These are phyloP conservation scores for Nemoura dubitans DNA, from an alignment of 2,888 invertebrate species.

Conservation along the genomic window DNA sequence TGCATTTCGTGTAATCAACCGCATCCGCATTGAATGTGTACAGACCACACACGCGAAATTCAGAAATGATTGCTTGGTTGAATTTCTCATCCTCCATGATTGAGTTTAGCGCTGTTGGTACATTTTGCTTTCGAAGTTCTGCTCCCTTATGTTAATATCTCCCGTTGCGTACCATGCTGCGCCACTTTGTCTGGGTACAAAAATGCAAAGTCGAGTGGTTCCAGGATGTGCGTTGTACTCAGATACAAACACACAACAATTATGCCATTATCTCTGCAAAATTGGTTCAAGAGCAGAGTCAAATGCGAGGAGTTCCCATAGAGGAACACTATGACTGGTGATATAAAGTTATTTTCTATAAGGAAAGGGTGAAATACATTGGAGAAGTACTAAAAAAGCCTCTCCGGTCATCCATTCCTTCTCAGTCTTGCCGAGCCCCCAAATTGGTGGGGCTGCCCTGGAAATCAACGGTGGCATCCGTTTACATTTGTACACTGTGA, in stretches of 20 bases:
- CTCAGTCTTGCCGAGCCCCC: slow-evolving; percentile 54
- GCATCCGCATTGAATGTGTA: slow-evolving; percentile 49
- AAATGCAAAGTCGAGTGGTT: slow-evolving; percentile 52
- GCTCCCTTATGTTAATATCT: slow-evolving; percentile 45
- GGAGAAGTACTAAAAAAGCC: slow-evolving; percentile 53
- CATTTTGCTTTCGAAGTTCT: slow-evolving; percentile 50
- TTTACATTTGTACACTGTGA: slow-evolving; percentile 51
- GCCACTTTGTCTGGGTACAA: slow-evolving; percentile 52
- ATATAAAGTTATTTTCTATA: slow-evolving; percentile 49
- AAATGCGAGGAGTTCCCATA: slow-evolving; percentile 54
- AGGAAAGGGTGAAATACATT: slow-evolving; percentile 53
- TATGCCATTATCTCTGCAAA: slow-evolving; percentile 53
- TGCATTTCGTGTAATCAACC: slow-evolving; percentile 50
- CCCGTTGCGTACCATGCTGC: slow-evolving; percentile 48
- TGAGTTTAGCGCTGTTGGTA: slow-evolving; percentile 48
- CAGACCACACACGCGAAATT: slow-evolving; percentile 48
- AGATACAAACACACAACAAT: slow-evolving; percentile 52
- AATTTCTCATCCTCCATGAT: slow-evolving; percentile 46
- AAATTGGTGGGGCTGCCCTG: slow-evolving; percentile 51
- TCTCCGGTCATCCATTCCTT: slow-evolving; percentile 54
- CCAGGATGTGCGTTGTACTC: slow-evolving; percentile 53
- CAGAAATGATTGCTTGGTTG: slow-evolving; percentile 47
- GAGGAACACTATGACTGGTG: slow-evolving; percentile 54
- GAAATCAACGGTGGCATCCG: slow-evolving; percentile 49
- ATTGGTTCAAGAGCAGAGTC: slow-evolving; percentile 51